Conservation (phyloP, 2,888 invertebrate genomes). For the Oithona nana region DNA sequence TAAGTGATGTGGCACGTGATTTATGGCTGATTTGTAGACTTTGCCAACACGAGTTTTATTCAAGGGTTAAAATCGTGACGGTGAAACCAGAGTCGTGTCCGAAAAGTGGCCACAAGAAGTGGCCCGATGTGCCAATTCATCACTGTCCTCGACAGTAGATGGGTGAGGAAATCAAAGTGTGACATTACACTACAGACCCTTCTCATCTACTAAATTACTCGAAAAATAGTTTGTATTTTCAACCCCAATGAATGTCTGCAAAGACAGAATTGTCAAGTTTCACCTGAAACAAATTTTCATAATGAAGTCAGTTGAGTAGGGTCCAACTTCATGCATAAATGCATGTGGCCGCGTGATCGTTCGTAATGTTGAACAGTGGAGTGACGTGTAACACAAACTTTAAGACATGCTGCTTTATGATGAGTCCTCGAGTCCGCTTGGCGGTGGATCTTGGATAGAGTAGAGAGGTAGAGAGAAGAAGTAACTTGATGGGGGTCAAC, state of each 20-base stretch:
- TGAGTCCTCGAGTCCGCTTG: no score
- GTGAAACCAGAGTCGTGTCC: neutral
- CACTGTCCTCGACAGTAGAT: neutral
- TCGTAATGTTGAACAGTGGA: neutral
- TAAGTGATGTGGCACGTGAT: no score
- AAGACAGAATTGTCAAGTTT: neutral
- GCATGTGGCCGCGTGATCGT: neutral
- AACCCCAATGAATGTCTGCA: no score
- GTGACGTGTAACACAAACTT: neutral
- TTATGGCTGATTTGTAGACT: neutral
- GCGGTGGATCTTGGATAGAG: no score
- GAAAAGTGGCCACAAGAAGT: neutral
- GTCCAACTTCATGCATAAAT: neutral
- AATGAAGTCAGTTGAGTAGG: neutral
- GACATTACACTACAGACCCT: neutral
- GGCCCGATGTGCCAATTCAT: neutral
- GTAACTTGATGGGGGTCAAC: no score
- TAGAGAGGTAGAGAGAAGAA: no score
- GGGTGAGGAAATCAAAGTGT: neutral
- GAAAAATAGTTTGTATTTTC: neutral
- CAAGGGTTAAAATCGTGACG: neutral
- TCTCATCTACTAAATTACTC: neutral
- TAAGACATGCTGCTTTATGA: neutral
- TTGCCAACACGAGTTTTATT: no score
- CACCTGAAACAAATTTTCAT: neutral